Base-by-base conservation (phyloP, 1,140 invertebrate genomes). In the Stegodyphus dumicola region DNA sequence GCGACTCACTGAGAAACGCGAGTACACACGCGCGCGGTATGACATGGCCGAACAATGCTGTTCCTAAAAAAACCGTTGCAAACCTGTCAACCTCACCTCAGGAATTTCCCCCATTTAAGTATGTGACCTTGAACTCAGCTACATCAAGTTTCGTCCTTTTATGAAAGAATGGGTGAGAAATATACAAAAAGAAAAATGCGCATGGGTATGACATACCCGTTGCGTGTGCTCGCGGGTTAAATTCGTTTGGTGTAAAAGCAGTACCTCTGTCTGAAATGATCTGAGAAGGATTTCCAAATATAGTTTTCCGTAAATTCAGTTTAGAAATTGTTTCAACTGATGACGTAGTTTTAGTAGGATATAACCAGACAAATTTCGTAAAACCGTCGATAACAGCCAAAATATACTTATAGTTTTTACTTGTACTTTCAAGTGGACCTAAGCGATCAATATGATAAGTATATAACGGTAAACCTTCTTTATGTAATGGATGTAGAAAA, bases 341-440 rank as follows among this genome's bases (percentile, higher is more conserved):
- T 60, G 53, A 48, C 6, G 77, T 79, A 52, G 66, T 60, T 54
- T 79, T 79, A 11, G 60, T 66, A 4, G 77, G 51, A 49, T 69
- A 79, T 7, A 79, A 9, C 66, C 77, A 79, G 5, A 15, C 18
- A 56, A 79, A 79, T 69, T 79, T 79, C 1, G 77, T 53, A 67
- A 79, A 79, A 3, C 7, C 65, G 52, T 79, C 77, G 2, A 79
- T 53, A 7, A 79, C 51, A 0, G 65, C 54, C 7, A 79, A 54
- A 6, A 79, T 69, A 69, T 79, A 13, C 7, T 69, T 53, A 70
- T 79, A 79, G 15, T 69, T 79, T 53, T 79, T 79, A 33, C 53
- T 7, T 3, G 77, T 79, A 17, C n/a, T 48, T 67, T 48, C n/a
- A 5, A 69, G 33, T 51, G 66, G 77, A 15, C 77, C 56, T 5